These are phyloP conservation scores for Rhamphomyia laevipes DNA, from an alignment of 2,888 invertebrate species.

Conservation along the genomic window DNA sequence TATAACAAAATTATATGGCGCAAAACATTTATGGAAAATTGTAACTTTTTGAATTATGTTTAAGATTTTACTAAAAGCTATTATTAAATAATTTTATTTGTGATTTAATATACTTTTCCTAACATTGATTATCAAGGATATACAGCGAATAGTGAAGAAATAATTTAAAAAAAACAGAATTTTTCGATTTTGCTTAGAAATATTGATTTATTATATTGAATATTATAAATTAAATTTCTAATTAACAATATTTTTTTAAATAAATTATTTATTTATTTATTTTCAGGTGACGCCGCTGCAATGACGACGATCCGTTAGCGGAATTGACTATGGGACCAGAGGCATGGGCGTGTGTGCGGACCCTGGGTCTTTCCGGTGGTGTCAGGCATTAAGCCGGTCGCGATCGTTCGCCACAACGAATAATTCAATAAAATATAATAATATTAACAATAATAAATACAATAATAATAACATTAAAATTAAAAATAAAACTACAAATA, in stretches of 20 bases:
- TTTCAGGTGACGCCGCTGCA: slow-evolving; percentile 51
- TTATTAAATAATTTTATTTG: too few species aligned
- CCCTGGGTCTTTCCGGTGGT: slow-evolving; percentile 59
- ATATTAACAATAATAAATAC: background rate
- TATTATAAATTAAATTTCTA: too few species aligned
- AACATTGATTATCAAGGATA: too few species aligned
- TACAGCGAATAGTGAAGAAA: too few species aligned
- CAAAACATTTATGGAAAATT: too few species aligned
- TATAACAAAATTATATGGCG: too few species aligned
- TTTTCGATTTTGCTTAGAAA: too few species aligned
- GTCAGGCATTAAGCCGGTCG: slow-evolving; percentile 50
- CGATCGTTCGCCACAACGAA: slow-evolving; percentile 42
- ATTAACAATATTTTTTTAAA: slow-evolving; percentile 73
- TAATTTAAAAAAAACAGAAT: too few species aligned
- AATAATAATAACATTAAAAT: slow-evolving; percentile 36
- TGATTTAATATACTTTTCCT: too few species aligned
- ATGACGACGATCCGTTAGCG: slow-evolving; percentile 70
- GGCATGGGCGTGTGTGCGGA: slow-evolving; percentile 85
- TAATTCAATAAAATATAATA: slow-evolving; percentile 24
- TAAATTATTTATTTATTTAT: slow-evolving; percentile 28
- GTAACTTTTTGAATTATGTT: too few species aligned
- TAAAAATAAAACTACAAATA: slow-evolving; percentile 14
- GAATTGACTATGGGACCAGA: slow-evolving; percentile 74
- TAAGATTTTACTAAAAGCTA: too few species aligned
- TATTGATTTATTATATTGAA: too few species aligned